These are phyloP conservation scores for Spermophilus dauricus DNA, from an alignment of 2,113 vertebrate genomes.

Conservation along the genomic window DNA sequence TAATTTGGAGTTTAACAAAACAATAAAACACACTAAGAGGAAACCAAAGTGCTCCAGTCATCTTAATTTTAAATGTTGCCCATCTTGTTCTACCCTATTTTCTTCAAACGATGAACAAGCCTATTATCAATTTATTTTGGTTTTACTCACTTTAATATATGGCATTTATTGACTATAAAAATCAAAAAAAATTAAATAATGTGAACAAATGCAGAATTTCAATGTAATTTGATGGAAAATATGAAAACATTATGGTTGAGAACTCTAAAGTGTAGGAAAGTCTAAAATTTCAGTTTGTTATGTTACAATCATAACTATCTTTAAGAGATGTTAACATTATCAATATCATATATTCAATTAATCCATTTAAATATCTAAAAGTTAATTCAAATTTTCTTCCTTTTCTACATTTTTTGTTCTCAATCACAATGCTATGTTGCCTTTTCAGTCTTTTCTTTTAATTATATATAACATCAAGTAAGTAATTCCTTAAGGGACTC, in stretches of 20 bases:
- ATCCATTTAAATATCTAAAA: conserved; percentile 47
- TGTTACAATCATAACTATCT: conserved; percentile 19
- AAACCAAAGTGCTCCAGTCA: conserved; percentile 38
- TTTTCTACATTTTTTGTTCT: conserved; percentile 73
- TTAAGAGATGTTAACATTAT: conserved; percentile 17
- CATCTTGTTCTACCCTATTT: neutral
- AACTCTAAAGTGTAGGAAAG: conserved; percentile 65
- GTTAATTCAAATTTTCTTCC: conserved; percentile 33
- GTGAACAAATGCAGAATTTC: conserved; percentile 60
- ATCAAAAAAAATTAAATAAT: conserved; percentile 20
- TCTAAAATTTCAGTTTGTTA: conserved; percentile 61
- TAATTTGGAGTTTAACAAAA: conserved; percentile 44
- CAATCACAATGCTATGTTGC: conserved; percentile 65
- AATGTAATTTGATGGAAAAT: conserved; percentile 57
- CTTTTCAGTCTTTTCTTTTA: conserved; percentile 55
- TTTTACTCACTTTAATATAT: conserved; percentile 50
- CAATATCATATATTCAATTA: neutral
- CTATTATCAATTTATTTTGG: conserved; percentile 2
- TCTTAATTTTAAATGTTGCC: conserved; percentile 14
- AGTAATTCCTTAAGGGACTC: conserved; percentile 44
- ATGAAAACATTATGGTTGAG: conserved; percentile 69
- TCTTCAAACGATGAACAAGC: conserved; percentile 17
- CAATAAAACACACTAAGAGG: conserved; percentile 25
- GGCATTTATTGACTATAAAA: conserved; percentile 53
- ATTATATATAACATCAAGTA: conserved; percentile 37